A percentile compares a stretch with the other conserved stretches of the same genome.
Evolutionary conservation across 2,113 vertebrate genomes (phyloP).

Genomic region (Channa argus): DNA sequence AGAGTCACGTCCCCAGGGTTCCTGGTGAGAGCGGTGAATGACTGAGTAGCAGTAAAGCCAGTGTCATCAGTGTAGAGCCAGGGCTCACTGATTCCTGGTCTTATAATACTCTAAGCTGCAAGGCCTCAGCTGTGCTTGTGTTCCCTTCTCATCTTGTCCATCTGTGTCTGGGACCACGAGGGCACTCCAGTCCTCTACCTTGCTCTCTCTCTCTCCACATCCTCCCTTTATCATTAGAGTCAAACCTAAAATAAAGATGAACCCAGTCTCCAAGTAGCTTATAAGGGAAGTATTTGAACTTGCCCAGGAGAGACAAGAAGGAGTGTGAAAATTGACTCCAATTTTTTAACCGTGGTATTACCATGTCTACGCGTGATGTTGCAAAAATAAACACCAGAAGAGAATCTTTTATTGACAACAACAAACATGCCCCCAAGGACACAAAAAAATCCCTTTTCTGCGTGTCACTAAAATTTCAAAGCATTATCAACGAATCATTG

Average conservation of each 20-base stretch:
- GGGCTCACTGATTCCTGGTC: slow-evolving; percentile 66
- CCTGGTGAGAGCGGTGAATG: slow-evolving; percentile 51
- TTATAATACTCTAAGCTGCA: slow-evolving; percentile 44
- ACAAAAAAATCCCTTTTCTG: slow-evolving; percentile 11
- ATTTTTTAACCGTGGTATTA: background rate
- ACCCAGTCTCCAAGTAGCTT: slow-evolving; percentile 3
- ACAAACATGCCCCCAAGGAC: background rate
- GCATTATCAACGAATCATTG: slow-evolving; percentile 31
- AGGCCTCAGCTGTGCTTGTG: slow-evolving; percentile 73
- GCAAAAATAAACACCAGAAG: background rate
- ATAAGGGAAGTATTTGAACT: slow-evolving; percentile 19
- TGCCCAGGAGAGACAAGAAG: background rate
- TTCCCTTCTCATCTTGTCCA: slow-evolving; percentile 73
- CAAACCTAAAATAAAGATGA: slow-evolving; percentile 37
- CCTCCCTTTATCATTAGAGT: slow-evolving; percentile 28
- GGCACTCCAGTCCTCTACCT: slow-evolving; percentile 58
- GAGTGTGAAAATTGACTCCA: background rate
- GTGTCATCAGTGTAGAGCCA: slow-evolving; percentile 67
- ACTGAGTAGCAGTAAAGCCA: slow-evolving; percentile 66
- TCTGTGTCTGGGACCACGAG: slow-evolving; percentile 72
- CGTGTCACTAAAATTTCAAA: slow-evolving; percentile 43
- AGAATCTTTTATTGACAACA: slow-evolving; percentile 21
- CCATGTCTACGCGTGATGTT: background rate
- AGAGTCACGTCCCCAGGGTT: slow-evolving; percentile 50
- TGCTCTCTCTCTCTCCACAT: slow-evolving; percentile 27